Conservation (phyloP, 2,113 vertebrate genomes). For the Scomber japonicus region DNA sequence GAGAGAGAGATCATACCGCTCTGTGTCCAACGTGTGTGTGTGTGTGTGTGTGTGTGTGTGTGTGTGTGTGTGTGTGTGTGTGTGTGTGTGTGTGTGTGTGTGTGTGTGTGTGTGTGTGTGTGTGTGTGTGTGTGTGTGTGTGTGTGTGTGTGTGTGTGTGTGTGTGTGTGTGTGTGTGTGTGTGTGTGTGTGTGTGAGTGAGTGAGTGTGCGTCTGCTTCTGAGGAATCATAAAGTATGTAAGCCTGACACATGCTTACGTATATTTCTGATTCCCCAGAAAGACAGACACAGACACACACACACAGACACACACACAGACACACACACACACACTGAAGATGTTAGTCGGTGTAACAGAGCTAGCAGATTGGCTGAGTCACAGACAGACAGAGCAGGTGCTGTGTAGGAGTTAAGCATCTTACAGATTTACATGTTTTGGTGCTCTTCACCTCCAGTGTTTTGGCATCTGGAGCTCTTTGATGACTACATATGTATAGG, state of each 20-base stretch:
- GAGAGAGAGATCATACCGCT: conserved; percentile 4
- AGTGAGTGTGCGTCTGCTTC: background rate
- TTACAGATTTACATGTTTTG: conserved; percentile 56
- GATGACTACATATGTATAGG: background rate
- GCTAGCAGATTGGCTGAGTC: conserved; percentile 53
- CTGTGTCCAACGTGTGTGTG: background rate
- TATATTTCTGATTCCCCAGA: conserved; percentile 26
- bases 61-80: background rate
- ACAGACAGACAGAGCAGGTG: conserved; percentile 47
- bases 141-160: conserved; percentile 2
- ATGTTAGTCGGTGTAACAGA: conserved; percentile 4
- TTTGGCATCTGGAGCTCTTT: conserved; percentile 55
- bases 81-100: background rate
- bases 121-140: background rate
- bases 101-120: background rate
- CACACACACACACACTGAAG: background rate
- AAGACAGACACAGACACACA: background rate
- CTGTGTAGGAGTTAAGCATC: conserved; percentile 45
- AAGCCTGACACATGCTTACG: background rate
- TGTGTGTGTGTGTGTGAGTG: conserved; percentile 5
- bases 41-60: background rate
- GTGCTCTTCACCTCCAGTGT: conserved; percentile 47
- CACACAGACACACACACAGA: no score
- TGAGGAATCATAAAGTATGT: no score
- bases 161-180: conserved; percentile 8